Evolutionary conservation across 2,113 vertebrate genomes (phyloP).

Genomic region (Heterocephalus glaber): DNA sequence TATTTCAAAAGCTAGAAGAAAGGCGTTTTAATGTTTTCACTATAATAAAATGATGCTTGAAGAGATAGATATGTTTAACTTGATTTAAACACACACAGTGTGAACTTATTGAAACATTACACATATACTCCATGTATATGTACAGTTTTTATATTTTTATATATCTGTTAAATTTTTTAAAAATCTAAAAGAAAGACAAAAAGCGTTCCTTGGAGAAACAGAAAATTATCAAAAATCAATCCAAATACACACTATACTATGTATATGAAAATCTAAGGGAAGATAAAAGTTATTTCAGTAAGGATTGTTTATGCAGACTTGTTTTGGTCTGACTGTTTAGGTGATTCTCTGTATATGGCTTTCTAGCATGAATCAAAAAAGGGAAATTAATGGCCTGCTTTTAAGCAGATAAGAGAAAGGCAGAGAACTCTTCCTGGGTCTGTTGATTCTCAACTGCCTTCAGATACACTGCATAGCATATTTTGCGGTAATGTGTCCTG

Average conservation of each 20-base stretch:
- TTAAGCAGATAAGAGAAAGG: background rate
- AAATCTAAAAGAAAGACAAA: constrained; percentile 36
- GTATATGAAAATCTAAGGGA: background rate
- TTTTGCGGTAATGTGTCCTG: background rate
- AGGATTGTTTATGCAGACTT: background rate
- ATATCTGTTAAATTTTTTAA: background rate
- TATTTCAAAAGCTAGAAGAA: background rate
- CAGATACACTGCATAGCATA: background rate
- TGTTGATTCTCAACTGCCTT: background rate
- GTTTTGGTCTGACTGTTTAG: background rate
- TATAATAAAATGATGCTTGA: background rate
- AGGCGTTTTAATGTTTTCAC: background rate
- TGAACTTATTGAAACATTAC: background rate
- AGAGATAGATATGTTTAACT: background rate
- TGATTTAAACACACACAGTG: background rate
- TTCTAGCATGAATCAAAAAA: background rate
- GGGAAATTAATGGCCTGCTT: background rate
- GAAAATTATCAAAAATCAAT: constrained; percentile 79
- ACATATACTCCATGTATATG: background rate
- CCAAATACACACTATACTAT: constrained; percentile 63
- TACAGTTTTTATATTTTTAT: background rate
- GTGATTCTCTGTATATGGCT: background rate
- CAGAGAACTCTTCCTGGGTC: background rate
- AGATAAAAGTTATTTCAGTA: background rate
- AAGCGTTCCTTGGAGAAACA: constrained; percentile 74